These are phyloP conservation scores for Lytechinus variegatus DNA, from an alignment of 35 echinoderm and acorn worm species.

Conservation along the genomic window DNA sequence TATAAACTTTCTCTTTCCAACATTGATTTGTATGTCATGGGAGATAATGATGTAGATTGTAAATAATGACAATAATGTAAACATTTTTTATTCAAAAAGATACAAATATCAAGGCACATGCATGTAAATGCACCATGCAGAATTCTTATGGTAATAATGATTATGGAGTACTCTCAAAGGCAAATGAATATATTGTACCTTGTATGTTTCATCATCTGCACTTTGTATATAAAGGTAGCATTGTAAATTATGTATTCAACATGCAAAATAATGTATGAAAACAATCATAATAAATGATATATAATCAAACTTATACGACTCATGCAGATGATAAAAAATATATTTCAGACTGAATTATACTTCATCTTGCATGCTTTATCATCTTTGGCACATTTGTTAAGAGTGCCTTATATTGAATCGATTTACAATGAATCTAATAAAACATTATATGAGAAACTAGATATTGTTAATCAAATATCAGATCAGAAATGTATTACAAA, in stretches of 20 bases:
- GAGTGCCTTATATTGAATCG: neutral
- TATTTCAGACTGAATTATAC: neutral
- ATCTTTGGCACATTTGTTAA: neutral
- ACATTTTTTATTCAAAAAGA: neutral
- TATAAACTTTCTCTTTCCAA: neutral
- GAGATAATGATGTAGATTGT: neutral
- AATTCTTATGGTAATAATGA: neutral
- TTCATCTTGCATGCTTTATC: neutral
- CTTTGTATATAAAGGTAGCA: neutral
- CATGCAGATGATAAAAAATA: neutral
- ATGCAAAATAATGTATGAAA: neutral
- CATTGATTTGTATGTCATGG: neutral
- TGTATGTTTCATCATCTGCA: neutral
- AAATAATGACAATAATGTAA: neutral
- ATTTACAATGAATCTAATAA: too few relatives aligned
- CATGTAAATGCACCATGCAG: constrained; percentile 11
- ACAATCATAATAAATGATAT: neutral
- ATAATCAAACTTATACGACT: neutral
- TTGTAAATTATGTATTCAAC: neutral
- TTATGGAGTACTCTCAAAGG: neutral
- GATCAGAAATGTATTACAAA: too few relatives aligned
- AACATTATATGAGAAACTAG: too few relatives aligned
- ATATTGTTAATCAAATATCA: too few relatives aligned
- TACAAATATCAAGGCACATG: constrained; percentile 11
- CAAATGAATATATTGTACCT: neutral